phyloP scores from a whole-genome alignment of 2,797 vertebrate genomes.

The Sphenopsis melanotis region DNA sequence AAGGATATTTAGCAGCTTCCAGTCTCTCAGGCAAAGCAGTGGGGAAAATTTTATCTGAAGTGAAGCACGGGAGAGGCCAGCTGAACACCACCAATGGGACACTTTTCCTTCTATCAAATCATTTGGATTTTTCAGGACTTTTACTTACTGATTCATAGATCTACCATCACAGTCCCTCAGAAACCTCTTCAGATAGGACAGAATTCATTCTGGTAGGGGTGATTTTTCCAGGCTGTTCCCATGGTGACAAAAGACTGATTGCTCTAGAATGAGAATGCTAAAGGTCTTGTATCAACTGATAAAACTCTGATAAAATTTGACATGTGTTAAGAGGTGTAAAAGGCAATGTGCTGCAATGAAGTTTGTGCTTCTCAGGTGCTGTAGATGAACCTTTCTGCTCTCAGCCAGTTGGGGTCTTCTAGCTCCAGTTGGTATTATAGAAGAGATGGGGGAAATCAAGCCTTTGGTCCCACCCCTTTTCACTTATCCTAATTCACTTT shows the following conservation, averaged over 20 bases:
- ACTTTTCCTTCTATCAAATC: not conserved
- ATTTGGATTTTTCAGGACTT: not conserved
- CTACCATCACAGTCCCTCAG: not conserved
- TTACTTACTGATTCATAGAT: not conserved
- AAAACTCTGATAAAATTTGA: not conserved
- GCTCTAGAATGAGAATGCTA: not conserved
- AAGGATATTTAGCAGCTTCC: not conserved
- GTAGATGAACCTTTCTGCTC: not conserved
- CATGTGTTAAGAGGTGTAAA: not conserved
- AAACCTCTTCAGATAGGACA: not conserved
- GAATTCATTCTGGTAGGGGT: not conserved
- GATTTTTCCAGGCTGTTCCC: not conserved
- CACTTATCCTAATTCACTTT: not conserved
- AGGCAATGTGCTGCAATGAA: not conserved
- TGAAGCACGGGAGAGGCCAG: not conserved
- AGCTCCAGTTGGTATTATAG: not conserved
- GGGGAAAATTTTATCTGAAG: not conserved
- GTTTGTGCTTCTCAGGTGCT: not conserved
- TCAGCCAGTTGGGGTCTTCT: not conserved
- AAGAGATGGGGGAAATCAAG: not conserved
- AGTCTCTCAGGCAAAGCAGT: not conserved
- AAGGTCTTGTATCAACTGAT: not conserved
- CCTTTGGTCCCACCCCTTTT: not conserved
- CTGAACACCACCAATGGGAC: not conserved
- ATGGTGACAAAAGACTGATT: not conserved